Conservation (phyloP, 37 sponge, comb jelly and placozoan species). For the Mnemiopsis leidyi region DNA sequence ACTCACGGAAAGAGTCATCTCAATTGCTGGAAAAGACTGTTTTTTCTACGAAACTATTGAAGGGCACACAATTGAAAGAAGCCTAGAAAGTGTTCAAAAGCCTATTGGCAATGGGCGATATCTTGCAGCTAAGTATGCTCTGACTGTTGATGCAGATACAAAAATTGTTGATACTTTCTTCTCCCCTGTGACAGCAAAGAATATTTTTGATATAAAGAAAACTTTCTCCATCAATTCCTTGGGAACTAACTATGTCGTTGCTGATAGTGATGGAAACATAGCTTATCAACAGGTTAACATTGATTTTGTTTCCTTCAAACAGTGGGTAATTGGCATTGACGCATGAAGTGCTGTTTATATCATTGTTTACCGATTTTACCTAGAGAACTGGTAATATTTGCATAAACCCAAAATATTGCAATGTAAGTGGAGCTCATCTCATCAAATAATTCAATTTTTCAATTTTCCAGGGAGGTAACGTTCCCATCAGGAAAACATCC, state of each 20-base stretch:
- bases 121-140: background rate
- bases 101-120: background rate
- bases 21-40: background rate
- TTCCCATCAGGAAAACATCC: background rate
- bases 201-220: background rate
- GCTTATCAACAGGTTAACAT: slow-evolving; percentile 16
- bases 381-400: no score
- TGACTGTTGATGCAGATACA: background rate
- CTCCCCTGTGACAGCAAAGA: background rate
- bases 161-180: background rate
- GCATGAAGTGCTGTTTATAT: no score
- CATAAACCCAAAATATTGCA: no score
- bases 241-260: background rate
- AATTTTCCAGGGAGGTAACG: slow-evolving; percentile 16
- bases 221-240: background rate
- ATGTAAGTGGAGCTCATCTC: no score
- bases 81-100: background rate
- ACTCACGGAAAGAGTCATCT: background rate
- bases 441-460: no score
- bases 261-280: slow-evolving; percentile 1
- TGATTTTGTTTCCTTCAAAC: no score
- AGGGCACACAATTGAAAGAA: slow-evolving; percentile 39
- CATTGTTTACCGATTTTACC: no score
- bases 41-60: slow-evolving; percentile 10
- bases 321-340: no score